Base-by-base conservation (phyloP, 2,113 vertebrate genomes). In the Tyto alba region DNA sequence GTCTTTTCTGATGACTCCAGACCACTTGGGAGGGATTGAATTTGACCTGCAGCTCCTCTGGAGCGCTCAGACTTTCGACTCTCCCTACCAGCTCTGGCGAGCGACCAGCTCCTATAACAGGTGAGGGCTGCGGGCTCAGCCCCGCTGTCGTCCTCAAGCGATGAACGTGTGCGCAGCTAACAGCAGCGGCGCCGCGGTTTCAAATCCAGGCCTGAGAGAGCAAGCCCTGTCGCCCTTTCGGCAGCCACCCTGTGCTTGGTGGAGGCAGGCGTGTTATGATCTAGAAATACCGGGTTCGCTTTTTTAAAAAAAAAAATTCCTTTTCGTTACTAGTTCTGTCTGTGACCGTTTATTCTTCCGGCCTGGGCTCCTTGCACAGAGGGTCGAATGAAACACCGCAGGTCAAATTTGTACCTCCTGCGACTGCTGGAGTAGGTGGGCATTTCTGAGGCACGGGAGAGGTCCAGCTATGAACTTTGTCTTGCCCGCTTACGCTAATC, bases 61-160 rank as follows among this genome's bases (percentile, higher is more conserved):
- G 99, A 99, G 99, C 2, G 99, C 99, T 38, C 99, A 99, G 96
- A 99, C 99, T 16, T 99, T 99, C 2, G 99, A 99, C 93, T 99
- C 99, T 0, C 99, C 99, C 2, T 99, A 99, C 94, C 99, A 99
- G 93, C 98, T 99, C 84, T 99, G 99, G 99, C 99, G 99, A 93
- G 99, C 99, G 32, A 99, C 99, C 74, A 99, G 99, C 95, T 99
- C 99, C 56, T 99, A 99, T 71, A 99, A 99, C 98, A 99, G 99
- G 99, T 99, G 89, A 90, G 67, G 13, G 17, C 16, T 40, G 47
- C 2, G 13, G 13, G 5, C 38, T 47, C 57, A 2, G n/a, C 15
- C 22, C 15, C 22, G 1, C 59, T 36, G 36, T 18, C 34, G 48
- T 53, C 29, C 25, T 36, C 5, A 6, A 60, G 38, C 15, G 4